Evolutionary conservation across 2,113 vertebrate genomes (phyloP).

Genomic region (Macquaria ambigua): DNA sequence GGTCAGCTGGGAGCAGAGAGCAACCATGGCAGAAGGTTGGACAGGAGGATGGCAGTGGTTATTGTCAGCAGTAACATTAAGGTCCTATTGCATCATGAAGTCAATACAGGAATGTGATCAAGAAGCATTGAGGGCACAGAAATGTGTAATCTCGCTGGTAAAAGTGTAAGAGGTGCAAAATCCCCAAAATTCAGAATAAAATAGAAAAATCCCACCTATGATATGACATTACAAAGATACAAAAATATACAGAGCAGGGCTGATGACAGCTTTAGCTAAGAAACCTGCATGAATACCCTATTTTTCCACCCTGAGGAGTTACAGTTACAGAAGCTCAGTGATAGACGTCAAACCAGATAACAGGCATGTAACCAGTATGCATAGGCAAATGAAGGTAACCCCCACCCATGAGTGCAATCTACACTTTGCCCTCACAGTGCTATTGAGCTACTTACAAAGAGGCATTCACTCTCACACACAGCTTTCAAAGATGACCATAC

Average conservation of each 20-base stretch:
- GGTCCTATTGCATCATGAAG: constrained; percentile 11
- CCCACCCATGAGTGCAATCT: constrained; percentile 39
- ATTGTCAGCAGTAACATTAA: constrained; percentile 46
- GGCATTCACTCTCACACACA: constrained; percentile 55
- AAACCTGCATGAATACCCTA: background rate
- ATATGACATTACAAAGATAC: background rate
- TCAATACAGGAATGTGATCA: background rate
- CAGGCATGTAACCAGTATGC: constrained; percentile 36
- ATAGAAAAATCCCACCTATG: background rate
- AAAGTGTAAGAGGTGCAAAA: background rate
- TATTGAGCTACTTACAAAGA: constrained; percentile 65
- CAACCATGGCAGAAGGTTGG: constrained; percentile 54
- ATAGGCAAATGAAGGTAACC: constrained; percentile 65
- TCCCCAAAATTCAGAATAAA: background rate
- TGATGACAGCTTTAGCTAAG: background rate
- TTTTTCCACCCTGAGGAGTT: background rate
- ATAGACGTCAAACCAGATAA: constrained; percentile 37
- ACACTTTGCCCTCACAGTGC: constrained; percentile 44
- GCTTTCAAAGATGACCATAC: constrained; percentile 64
- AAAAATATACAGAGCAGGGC: background rate
- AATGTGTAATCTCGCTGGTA: background rate
- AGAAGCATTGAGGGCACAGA: background rate
- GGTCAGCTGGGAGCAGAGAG: constrained; percentile 79
- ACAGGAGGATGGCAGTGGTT: constrained; percentile 67
- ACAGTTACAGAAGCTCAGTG: constrained; percentile 20